Evolutionary conservation across 2,888 invertebrate species (phyloP), one percentile per base, ranked within the genome.

Genomic region (Pterobdella sp.): DNA sequence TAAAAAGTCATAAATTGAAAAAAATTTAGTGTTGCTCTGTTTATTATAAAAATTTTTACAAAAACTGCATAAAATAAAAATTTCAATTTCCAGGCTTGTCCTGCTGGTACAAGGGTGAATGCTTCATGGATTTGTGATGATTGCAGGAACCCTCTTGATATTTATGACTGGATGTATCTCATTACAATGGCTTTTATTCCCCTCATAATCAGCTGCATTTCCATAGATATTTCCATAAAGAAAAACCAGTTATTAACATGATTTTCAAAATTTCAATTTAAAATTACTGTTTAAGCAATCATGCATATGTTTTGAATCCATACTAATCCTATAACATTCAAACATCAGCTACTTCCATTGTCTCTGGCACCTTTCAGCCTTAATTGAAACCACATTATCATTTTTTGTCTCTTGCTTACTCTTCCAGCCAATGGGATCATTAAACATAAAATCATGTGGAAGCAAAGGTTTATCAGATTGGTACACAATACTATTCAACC

Each of bases 401-500:
- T 90, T 90, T 1, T 75, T 92, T 2, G 84, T 90, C 14, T 90
- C 94, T 0, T 82, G 96, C 7, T 85, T 94, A 37, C 84, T 92
- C n/a, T 87, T 90, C 75, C 89, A 92, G 60, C 96, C 97, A 0
- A 83, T 89, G 63, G 31, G 26, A 26, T 63, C 63, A n/a, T 26
- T 63, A 7, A 7, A 63, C 7, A 14, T 63, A n/a, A 87, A 88
- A 78, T 90, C 93, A 0, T 95, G 97, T 81, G 87, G 87, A 7
- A 90, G 92, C 0, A 87, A 88, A 73, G 88, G 88, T 56, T 85
- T 97, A 32, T 90, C 93, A 0, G 97, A 98, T 85, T 98, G 96
- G 96, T 98, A 98, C 82, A 94, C 96, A 0, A 84, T 96, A 78
- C 87, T 97, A 75, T 89, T 94, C 81, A 98, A 98, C 85, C 97